Evolutionary conservation across 2,888 invertebrate genomes (phyloP).

Genomic region (Drosophila stalkeri): DNA sequence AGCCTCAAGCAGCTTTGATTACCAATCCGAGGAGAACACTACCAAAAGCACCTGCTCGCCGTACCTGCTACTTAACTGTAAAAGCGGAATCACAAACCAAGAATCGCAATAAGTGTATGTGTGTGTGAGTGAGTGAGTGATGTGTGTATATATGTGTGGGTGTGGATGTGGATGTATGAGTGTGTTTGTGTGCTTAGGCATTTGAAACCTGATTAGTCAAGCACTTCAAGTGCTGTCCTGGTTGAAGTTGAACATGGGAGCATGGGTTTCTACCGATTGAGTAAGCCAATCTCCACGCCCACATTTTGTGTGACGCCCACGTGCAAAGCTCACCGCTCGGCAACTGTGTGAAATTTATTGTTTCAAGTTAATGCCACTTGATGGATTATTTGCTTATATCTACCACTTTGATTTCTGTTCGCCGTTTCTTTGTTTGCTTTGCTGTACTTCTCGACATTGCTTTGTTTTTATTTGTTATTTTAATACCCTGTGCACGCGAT

Average conservation of each 20-base stretch:
- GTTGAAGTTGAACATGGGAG: constrained; percentile 17
- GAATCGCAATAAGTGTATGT: constrained; percentile 17
- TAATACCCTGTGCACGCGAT: background rate
- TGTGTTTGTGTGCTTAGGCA: constrained; percentile 52
- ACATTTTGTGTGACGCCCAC: constrained; percentile 9
- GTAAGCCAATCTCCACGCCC: constrained; percentile 52
- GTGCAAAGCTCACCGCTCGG: constrained; percentile 13
- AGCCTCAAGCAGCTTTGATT: constrained; percentile 65
- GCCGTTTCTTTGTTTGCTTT: constrained; percentile 6
- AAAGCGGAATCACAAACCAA: constrained; percentile 27
- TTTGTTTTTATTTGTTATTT: background rate
- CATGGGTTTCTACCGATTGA: constrained; percentile 16
- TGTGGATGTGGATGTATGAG: constrained; percentile 26
- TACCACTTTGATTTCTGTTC: constrained; percentile 59
- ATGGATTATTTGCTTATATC: constrained; percentile 79
- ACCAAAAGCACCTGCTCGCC: constrained; percentile 16
- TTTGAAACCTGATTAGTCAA: constrained; percentile 79
- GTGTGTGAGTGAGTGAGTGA: background rate
- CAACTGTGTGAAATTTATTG: constrained; percentile 78
- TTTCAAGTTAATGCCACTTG: constrained; percentile 82
- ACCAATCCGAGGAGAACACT: constrained; percentile 37
- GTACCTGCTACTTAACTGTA: constrained; percentile 21
- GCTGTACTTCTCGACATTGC: background rate
- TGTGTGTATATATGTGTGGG: constrained; percentile 21
- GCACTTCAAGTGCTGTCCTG: constrained; percentile 72